phyloP scores from a whole-genome alignment of 2,113 vertebrate genomes.

The Chamaea fasciata region DNA sequence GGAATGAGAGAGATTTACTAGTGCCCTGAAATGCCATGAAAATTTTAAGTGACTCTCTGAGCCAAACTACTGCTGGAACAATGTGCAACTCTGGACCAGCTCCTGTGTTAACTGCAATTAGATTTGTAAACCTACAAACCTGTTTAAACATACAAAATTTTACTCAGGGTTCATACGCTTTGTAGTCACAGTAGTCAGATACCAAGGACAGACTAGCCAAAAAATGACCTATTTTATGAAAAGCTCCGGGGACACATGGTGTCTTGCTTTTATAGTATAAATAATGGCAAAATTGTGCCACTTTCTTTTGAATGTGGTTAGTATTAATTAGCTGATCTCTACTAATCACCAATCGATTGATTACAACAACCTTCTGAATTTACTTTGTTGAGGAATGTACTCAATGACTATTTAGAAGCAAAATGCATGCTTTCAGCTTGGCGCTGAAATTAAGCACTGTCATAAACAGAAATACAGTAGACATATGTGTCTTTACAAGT shows the following conservation, averaged over 20 bases:
- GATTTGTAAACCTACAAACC: background rate
- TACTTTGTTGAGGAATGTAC: background rate
- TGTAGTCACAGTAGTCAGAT: background rate
- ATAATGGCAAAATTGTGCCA: background rate
- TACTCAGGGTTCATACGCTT: background rate
- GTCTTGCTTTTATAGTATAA: background rate
- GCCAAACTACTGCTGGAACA: background rate
- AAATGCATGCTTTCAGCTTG: background rate
- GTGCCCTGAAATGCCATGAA: background rate
- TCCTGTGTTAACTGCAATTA: background rate
- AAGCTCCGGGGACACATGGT: background rate
- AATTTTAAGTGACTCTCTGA: background rate
- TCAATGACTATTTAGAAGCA: background rate
- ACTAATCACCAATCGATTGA: background rate
- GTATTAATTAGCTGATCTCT: background rate
- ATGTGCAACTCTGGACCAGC: background rate
- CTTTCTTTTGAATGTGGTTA: background rate
- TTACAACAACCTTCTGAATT: background rate
- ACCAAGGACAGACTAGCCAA: background rate
- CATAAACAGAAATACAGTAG: background rate
- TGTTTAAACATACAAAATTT: background rate
- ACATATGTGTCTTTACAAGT: background rate
- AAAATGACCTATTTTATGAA: background rate
- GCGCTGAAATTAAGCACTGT: background rate
- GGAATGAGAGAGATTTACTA: background rate